Conservation (phyloP, 2,888 invertebrate genomes). For the Cryptophagus acutangulus region DNA sequence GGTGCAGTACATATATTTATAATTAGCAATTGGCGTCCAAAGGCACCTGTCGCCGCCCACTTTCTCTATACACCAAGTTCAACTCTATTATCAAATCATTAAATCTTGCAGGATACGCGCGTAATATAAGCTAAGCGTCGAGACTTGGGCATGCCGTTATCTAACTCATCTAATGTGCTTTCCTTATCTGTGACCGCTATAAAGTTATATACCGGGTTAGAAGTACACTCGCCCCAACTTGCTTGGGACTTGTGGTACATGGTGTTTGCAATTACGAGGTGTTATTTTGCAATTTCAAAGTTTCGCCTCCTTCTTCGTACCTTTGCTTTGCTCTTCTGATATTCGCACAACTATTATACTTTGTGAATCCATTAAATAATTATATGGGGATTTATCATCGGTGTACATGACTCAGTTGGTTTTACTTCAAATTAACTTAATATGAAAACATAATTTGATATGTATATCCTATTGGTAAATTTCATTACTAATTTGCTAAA, state of each 20-base stretch:
- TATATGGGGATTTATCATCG: too few species aligned
- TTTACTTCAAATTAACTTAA: too few species aligned
- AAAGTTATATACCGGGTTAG: slow-evolving; percentile 4
- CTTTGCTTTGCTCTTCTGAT: too few species aligned
- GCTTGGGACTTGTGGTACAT: slow-evolving; percentile 19
- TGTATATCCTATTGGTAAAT: too few species aligned
- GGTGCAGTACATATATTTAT: too few species aligned
- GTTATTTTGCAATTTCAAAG: too few species aligned
- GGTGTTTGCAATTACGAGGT: slow-evolving; percentile 21
- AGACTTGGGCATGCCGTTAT: neutral
- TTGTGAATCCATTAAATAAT: too few species aligned
- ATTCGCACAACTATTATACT: too few species aligned
- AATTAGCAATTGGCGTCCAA: slow-evolving; percentile 25
- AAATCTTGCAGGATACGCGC: slow-evolving; percentile 15
- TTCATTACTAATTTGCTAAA: too few species aligned
- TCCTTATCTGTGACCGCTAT: slow-evolving; percentile 1
- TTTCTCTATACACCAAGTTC: slow-evolving; percentile 18
- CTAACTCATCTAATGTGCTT: neutral
- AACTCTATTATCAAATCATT: slow-evolving; percentile 25
- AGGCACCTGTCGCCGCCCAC: slow-evolving; percentile 28
- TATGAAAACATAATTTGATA: too few species aligned
- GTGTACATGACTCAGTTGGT: too few species aligned
- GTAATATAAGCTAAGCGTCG: slow-evolving; percentile 5
- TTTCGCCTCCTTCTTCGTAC: too few species aligned
- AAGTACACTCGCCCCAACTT: slow-evolving; percentile 17